A percentile compares a stretch with the other conserved stretches of the same genome.
phyloP scores from a whole-genome alignment of 1,140 invertebrate genomes.

The Drosophila bipectinata region DNA sequence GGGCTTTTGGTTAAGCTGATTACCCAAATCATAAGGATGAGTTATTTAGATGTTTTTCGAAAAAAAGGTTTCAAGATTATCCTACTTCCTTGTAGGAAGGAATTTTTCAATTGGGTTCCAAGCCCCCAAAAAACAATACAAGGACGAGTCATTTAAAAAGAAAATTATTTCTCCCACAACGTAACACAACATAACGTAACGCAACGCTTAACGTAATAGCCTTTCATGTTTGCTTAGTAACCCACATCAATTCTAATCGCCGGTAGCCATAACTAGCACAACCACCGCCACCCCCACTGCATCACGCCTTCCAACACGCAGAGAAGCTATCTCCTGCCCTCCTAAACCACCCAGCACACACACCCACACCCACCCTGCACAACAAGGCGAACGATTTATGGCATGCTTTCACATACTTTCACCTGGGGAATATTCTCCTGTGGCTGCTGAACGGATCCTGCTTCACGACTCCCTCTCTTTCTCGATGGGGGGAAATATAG shows the following conservation, averaged over 20 bases:
- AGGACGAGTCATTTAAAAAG: conserved; percentile 1
- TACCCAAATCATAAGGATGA: conserved; percentile 3
- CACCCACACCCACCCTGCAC: conserved; percentile 7
- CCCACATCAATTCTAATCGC: conserved; percentile 82
- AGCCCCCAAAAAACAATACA: not conserved
- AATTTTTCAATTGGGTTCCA: conserved; percentile 46
- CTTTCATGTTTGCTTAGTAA: conserved; percentile 83
- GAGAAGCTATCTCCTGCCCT: conserved; percentile 26
- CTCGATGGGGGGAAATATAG: conserved; percentile 19
- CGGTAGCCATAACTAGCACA: conserved; percentile 46
- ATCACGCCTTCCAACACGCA: not conserved
- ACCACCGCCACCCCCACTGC: conserved; percentile 1
- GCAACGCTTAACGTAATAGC: conserved; percentile 81
- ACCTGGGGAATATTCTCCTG: conserved; percentile 77
- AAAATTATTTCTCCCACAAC: conserved; percentile 47
- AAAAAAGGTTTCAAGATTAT: no score
- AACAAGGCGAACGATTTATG: conserved; percentile 75
- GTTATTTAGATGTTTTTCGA: not conserved
- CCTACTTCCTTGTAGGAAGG: not conserved
- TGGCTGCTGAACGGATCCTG: conserved; percentile 21
- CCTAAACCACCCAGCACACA: conserved; percentile 1
- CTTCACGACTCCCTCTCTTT: conserved; percentile 2
- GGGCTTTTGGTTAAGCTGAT: conserved; percentile 4
- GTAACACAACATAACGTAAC: conserved; percentile 59
- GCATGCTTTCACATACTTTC: conserved; percentile 82